phyloP scores from a whole-genome alignment of 1,140 invertebrate species.

The Brachionus paranguensis region DNA sequence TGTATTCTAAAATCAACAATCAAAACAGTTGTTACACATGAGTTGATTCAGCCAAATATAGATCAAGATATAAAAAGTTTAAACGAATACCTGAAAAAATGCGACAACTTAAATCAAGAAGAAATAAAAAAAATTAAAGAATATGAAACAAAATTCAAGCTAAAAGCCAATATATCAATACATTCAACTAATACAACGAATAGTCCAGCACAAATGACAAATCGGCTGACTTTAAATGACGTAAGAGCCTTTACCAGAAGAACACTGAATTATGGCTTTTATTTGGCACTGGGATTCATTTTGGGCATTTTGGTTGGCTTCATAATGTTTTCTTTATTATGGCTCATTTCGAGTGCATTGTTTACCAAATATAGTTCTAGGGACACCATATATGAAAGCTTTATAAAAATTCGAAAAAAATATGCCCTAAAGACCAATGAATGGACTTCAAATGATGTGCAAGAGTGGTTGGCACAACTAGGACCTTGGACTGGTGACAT shows the following conservation, averaged over 20 bases:
- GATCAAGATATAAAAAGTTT: not conserved
- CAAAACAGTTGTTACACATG: not conserved
- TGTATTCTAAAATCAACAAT: not conserved
- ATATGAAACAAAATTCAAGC: not conserved
- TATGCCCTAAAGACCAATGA: not conserved
- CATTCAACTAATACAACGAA: not conserved
- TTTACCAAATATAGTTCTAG: not conserved
- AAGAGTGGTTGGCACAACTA: constrained; percentile 20
- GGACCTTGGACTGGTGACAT: constrained; percentile 31
- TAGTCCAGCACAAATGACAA: not conserved
- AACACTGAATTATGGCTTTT: not conserved
- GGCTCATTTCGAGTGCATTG: not conserved
- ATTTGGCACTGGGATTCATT: not conserved
- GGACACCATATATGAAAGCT: not conserved
- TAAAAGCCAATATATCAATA: not conserved
- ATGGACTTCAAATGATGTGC: not conserved
- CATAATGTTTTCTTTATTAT: not conserved
- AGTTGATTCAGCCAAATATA: not conserved
- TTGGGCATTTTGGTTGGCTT: not conserved
- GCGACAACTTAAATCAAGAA: not conserved
- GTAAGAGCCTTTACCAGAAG: not conserved
- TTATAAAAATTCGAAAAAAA: not conserved
- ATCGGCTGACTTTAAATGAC: not conserved
- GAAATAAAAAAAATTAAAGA: not conserved
- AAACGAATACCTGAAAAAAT: not conserved